Conservation (phyloP, 2,797 vertebrate genomes). For the Galago senegalensis region DNA sequence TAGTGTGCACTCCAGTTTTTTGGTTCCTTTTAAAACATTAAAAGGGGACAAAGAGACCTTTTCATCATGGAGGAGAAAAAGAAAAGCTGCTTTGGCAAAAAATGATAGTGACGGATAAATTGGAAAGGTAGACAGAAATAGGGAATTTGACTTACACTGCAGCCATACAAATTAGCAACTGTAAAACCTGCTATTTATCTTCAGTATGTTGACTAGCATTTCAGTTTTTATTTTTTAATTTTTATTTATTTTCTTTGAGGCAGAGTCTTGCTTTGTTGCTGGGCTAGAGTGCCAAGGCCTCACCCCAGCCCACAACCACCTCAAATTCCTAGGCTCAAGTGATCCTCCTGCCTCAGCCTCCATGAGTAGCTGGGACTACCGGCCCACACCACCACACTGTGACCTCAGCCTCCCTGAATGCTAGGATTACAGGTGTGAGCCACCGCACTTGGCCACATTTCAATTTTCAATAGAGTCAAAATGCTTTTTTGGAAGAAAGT, state of each 20-base stretch:
- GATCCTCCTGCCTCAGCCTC: no score
- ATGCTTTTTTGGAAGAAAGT: slow-evolving; percentile 40
- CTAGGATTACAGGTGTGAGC: no score
- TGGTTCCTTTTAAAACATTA: slow-evolving; percentile 92
- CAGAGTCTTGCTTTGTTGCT: no score
- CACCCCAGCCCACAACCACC: no score
- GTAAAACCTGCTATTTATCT: not conserved
- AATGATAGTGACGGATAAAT: not conserved
- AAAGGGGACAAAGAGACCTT: not conserved
- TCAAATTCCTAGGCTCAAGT: no score
- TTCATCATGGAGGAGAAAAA: not conserved
- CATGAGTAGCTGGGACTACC: no score
- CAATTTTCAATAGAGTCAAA: no score
- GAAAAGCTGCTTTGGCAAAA: not conserved
- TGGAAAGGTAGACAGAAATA: slow-evolving; percentile 30
- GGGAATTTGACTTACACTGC: not conserved
- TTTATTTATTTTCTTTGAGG: no score
- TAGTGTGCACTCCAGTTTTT: slow-evolving; percentile 94
- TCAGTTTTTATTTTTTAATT: not conserved
- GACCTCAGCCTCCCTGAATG: no score
- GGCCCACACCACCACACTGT: no score
- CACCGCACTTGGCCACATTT: no score
- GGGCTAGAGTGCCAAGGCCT: no score
- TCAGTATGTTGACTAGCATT: not conserved
- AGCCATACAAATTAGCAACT: not conserved